Base-by-base conservation (phyloP, 2,888 invertebrate genomes). In the Chrysolina americana region DNA sequence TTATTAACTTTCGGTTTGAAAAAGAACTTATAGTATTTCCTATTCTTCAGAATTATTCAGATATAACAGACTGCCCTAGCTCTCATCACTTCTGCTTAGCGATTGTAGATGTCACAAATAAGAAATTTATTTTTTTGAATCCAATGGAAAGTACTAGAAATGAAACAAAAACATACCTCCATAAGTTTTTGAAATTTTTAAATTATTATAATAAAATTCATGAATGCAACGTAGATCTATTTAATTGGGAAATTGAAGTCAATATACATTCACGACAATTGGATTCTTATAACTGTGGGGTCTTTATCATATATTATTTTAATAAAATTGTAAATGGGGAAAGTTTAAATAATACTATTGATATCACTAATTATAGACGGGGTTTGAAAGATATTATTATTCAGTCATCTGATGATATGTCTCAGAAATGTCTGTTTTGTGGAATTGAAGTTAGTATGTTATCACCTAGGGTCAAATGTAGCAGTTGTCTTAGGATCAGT, bases 51-150 rank as follows among this genome's bases (percentile, higher is more conserved):
- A 71, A 71, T 66, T 66, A 28, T 66, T 50, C 50, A n/a, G 11
- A 23, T 0, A 10, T 28, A 0, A 15, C 2, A 1, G 36, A 66
- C 17, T 10, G 28, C 5, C 15, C 66, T 28, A 36, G 23, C 2
- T 53, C 19, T 6, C 64, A 59, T 41, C 56, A 71, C 56, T 71
- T 71, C 56, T 71, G 65, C 23, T 56, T 56, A 23, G 71, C 71
- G 4, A 53, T 65, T 15, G 71, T 44, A 0, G 47, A 71, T 41
- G 41, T 65, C 2, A 13, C 21, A 19, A 3, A 2, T 6, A 62
- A 71, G 10, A 66, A 63, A 41, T 70, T 71, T n/a, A 23, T 62
- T 44, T 66, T 71, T 17, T 19, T 71, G 28, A 71, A 71, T 48
- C 71, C 71, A 11, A 28, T 28, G 2, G 48, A 47, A 0, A 66